Evolutionary conservation across 2,113 vertebrate species (phyloP).

Genomic region (Percopsis transmontana): DNA sequence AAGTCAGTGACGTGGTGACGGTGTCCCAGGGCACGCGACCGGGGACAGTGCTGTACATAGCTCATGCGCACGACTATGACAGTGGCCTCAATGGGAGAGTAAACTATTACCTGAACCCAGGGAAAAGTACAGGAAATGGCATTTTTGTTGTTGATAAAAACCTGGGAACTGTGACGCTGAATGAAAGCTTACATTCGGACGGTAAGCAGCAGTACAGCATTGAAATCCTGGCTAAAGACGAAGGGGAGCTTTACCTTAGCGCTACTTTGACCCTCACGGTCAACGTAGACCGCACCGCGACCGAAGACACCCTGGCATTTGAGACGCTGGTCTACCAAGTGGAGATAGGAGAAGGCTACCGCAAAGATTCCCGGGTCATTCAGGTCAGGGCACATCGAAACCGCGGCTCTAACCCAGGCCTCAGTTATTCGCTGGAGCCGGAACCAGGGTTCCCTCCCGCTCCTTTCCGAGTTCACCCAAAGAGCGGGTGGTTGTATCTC

Average conservation of each 20-base stretch:
- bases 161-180: slow-evolving; percentile 82
- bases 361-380: slow-evolving; percentile 75
- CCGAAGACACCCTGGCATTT: slow-evolving; percentile 77
- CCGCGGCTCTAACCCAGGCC: slow-evolving; percentile 1
- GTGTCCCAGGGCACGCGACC: slow-evolving; percentile 74
- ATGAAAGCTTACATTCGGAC: slow-evolving; percentile 56
- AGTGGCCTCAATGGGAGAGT: slow-evolving; percentile 82
- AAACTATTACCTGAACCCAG: slow-evolving; percentile 75
- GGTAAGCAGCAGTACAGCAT: slow-evolving; percentile 63
- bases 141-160: slow-evolving; percentile 77
- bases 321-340: slow-evolving; percentile 87
- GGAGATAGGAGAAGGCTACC: slow-evolving; percentile 84
- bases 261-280: slow-evolving; percentile 77
- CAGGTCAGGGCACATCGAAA: slow-evolving; percentile 78
- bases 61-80: slow-evolving; percentile 87
- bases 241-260: slow-evolving; percentile 77
- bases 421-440: slow-evolving; percentile 77
- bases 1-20: slow-evolving; percentile 66
- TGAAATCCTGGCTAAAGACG: slow-evolving; percentile 80
- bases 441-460: slow-evolving; percentile 57
- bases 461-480: slow-evolving; percentile 79
- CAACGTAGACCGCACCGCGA: slow-evolving; percentile 67
- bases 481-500: slow-evolving; percentile 86
- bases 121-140: slow-evolving; percentile 29
- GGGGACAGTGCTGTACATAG: slow-evolving; percentile 85